Conservation (phyloP, 2,113 vertebrate species). For the Siniperca chuatsi region DNA sequence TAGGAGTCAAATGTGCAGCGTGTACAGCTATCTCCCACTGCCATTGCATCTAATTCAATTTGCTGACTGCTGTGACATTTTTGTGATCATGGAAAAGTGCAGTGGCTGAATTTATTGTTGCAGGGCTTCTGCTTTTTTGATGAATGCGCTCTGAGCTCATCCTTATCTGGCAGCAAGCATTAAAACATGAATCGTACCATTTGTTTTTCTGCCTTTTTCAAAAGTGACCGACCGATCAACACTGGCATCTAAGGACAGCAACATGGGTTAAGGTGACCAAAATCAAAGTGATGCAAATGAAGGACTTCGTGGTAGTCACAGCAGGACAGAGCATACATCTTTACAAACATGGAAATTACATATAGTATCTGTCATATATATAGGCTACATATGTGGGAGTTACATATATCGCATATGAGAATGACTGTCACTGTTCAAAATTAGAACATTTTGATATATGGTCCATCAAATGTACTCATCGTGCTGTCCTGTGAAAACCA, state of each 20-base stretch:
- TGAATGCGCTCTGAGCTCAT: slow-evolving; percentile 56
- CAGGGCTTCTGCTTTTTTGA: slow-evolving; percentile 51
- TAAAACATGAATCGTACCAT: slow-evolving; percentile 54
- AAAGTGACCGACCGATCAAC: neutral
- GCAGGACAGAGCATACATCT: neutral
- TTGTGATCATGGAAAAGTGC: slow-evolving; percentile 60
- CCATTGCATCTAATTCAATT: slow-evolving; percentile 60
- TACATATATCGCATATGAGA: neutral
- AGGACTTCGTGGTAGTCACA: neutral
- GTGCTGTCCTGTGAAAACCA: no score
- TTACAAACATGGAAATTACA: no score
- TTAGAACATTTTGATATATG: neutral
- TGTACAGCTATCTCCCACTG: slow-evolving; percentile 41
- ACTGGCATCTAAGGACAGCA: neutral
- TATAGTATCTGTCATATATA: neutral
- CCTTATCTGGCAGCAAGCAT: slow-evolving; percentile 62
- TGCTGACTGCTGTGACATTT: slow-evolving; percentile 74
- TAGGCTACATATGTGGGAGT: neutral
- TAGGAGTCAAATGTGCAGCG: slow-evolving; percentile 42
- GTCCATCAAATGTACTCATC: neutral
- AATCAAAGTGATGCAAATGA: neutral
- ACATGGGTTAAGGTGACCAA: neutral
- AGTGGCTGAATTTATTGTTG: slow-evolving; percentile 57
- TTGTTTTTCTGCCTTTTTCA: slow-evolving; percentile 22
- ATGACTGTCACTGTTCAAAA: neutral